phyloP scores from a whole-genome alignment of 2,113 vertebrate genomes.

The Lepus americanus region DNA sequence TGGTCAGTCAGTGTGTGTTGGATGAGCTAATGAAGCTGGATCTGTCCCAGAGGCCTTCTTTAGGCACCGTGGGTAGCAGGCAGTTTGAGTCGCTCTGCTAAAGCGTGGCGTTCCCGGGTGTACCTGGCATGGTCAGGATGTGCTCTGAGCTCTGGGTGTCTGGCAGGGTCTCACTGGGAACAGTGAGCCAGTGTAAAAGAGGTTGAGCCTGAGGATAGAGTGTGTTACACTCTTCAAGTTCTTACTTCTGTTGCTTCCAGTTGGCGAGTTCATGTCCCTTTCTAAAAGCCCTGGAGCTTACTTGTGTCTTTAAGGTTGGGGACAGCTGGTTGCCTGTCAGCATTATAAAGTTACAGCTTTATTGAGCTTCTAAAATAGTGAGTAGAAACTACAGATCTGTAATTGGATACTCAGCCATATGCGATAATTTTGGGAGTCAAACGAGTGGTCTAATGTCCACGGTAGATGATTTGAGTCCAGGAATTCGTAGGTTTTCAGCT shows the following conservation, averaged over 20 bases:
- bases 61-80: not conserved
- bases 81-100: not conserved
- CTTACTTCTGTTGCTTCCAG: constrained; percentile 66
- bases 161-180: not conserved
- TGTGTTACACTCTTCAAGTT: constrained; percentile 48
- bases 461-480: constrained; percentile 45
- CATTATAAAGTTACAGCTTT: constrained; percentile 77
- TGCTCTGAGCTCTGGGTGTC: not conserved
- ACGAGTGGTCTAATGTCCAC: constrained; percentile 40
- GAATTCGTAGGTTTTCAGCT: constrained; percentile 3
- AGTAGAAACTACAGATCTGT: constrained; percentile 63
- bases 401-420: constrained; percentile 73
- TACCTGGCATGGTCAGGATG: not conserved
- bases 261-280: constrained; percentile 70
- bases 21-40: not conserved
- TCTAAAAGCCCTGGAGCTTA: constrained; percentile 56
- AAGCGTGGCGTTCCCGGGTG: not conserved
- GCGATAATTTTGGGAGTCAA: constrained; percentile 76
- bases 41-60: not conserved
- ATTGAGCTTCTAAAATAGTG: constrained; percentile 77
- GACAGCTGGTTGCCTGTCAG: constrained; percentile 73
- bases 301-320: constrained; percentile 73
- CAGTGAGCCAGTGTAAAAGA: not conserved
- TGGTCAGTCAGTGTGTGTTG: constrained; percentile 23
- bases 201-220: constrained; percentile 26